phyloP scores from a whole-genome alignment of 2,113 vertebrate species.

The Pandion haliaetus region DNA sequence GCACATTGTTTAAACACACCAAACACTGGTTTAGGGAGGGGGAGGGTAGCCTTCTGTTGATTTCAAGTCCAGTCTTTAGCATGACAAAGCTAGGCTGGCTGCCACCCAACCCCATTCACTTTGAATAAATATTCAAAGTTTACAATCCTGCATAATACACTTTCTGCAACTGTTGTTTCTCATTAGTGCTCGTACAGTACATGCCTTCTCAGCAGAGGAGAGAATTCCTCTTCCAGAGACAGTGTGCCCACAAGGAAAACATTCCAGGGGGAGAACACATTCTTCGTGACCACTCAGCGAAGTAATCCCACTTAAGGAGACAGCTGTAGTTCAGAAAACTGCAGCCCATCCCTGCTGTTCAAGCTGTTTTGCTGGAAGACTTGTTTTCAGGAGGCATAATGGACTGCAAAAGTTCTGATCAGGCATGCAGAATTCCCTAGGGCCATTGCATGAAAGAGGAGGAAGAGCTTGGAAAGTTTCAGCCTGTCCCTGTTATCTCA shows the following conservation, averaged over 20 bases:
- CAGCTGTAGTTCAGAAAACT: constrained; percentile 44
- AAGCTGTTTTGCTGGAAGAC: constrained; percentile 44
- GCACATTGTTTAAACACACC: neutral
- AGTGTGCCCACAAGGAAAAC: constrained; percentile 58
- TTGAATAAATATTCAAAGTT: constrained; percentile 40
- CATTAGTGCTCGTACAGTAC: constrained; percentile 17
- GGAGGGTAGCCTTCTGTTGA: constrained; percentile 24
- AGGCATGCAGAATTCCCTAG: constrained; percentile 3
- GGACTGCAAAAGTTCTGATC: constrained; percentile 12
- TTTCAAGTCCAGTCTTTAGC: constrained; percentile 32
- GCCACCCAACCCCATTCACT: constrained; percentile 2
- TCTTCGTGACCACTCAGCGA: constrained; percentile 65
- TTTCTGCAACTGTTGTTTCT: constrained; percentile 49
- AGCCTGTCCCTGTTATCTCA: neutral
- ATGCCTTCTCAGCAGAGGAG: constrained; percentile 42
- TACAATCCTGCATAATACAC: constrained; percentile 30
- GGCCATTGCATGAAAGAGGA: neutral
- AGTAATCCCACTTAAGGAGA: constrained; percentile 52
- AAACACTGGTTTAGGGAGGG: neutral
- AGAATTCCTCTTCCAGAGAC: constrained; percentile 49
- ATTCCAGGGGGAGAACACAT: constrained; percentile 61
- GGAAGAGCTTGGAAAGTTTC: neutral
- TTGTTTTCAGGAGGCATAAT: constrained; percentile 40
- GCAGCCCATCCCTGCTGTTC: constrained; percentile 49
- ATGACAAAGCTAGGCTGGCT: constrained; percentile 36